Evolutionary conservation across 2,797 vertebrate species (phyloP), one percentile per base, ranked within the genome.

Genomic region (Spinus pinus): DNA sequence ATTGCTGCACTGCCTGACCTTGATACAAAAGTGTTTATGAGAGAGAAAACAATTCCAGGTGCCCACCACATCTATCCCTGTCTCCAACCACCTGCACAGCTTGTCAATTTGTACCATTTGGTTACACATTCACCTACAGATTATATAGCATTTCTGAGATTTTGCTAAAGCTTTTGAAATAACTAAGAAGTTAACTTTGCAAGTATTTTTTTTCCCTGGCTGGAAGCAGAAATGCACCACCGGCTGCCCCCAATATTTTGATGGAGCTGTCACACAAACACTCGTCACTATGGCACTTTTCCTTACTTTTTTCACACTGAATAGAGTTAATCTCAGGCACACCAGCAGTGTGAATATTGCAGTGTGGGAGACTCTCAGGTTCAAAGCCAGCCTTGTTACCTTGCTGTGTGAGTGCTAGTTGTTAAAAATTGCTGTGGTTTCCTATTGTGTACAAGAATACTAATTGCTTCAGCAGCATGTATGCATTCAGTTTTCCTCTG

Each of bases 211-310:
- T 78, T 61, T 22, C 62, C 72, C 72, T 70, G 70, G 79, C 57
- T 77, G 56, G 84, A 70, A 94, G 46, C 54, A 93, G 91, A 94
- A 96, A 69, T 83, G 79, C 79, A 87, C 46, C 77, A 62, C 64
- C 6, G 30, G 58, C 70, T 92, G 79, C 88, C 86, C 92, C 86
- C 90, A 95, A 89, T 95, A 91, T 97, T 97, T 96, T 96, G 94
- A 93, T 57, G 88, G 92, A 91, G 58, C 91, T 91, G 94, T 96
- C 94, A 92, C 42, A 44, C 65, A 85, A 92, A 94, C 47, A 62
- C 69, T 93, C 14, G 9, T 93, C 62, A 46, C 91, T 81, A 5
- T 93, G 91, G 84, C 92, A 96, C 79, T 84, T 94, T 1, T 3
- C 78, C 79, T 82, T 78, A 31, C 81, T 93, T 95, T 73, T 74